phyloP scores from a whole-genome alignment of 92 coral and sea anemone genomes.

The Blastomussa wellsi region DNA sequence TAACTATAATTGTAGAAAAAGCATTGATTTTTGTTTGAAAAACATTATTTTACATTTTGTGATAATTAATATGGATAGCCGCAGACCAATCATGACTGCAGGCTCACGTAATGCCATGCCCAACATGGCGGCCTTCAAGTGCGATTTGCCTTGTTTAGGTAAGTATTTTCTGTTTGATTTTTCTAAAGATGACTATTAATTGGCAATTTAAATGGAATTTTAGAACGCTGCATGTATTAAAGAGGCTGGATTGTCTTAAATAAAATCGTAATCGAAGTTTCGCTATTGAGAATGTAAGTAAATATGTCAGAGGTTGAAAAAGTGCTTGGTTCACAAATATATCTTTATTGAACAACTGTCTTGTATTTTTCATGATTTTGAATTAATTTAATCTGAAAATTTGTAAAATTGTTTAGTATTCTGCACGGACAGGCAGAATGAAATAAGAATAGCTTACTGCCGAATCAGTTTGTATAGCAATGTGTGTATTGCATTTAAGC shows the following conservation, averaged over 20 bases:
- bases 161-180: conserved; percentile 13
- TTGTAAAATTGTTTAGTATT: too few relatives aligned
- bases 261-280: neutral
- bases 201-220: neutral
- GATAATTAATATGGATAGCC: neutral
- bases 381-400: too few relatives aligned
- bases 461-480: too few relatives aligned
- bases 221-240: neutral
- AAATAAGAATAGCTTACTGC: too few relatives aligned
- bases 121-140: conserved; percentile 36
- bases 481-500: too few relatives aligned
- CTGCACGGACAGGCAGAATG: too few relatives aligned
- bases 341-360: too few relatives aligned
- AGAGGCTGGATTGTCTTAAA: neutral
- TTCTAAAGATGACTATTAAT: neutral
- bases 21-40: conserved; percentile 16
- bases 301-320: too few relatives aligned
- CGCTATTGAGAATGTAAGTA: conserved; percentile 13
- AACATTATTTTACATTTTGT: neutral
- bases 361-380: too few relatives aligned
- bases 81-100: conserved; percentile 28
- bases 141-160: conserved; percentile 35
- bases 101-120: conserved; percentile 12
- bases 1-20: neutral
- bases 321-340: too few relatives aligned